Conservation (phyloP, 2,888 invertebrate genomes). For the Alcis repandata region DNA sequence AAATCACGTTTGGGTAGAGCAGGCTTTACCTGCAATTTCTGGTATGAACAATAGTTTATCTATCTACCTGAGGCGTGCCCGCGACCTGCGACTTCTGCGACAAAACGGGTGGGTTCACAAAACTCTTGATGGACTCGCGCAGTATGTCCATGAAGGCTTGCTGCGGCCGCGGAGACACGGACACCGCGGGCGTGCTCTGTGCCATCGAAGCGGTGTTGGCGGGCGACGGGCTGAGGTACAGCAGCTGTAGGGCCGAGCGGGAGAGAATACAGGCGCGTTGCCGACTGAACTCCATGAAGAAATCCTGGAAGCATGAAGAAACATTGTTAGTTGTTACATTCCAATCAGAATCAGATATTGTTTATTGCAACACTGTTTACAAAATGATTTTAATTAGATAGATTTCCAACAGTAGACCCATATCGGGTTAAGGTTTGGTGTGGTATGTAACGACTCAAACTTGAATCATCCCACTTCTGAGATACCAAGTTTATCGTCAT, state of each 20-base stretch:
- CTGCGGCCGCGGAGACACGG: constrained; percentile 63
- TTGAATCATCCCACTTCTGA: no score
- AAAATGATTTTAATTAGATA: no score
- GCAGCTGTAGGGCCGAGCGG: constrained; percentile 94
- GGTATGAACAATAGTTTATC: neutral
- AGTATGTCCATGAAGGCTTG: constrained; percentile 92
- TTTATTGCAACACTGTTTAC: no score
- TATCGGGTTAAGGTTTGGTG: no score
- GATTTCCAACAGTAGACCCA: no score
- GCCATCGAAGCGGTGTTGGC: constrained; percentile 71
- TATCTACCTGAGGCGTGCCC: constrained; percentile 89
- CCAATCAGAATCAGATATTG: no score
- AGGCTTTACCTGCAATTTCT: no score
- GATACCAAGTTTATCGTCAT: no score
- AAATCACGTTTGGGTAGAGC: no score
- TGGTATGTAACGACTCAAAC: no score
- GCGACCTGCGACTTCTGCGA: constrained; percentile 90
- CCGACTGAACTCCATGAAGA: constrained; percentile 97
- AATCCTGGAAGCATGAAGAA: constrained; percentile 88
- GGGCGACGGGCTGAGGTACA: constrained; percentile 88
- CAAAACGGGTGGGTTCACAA: constrained; percentile 96
- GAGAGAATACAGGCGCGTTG: constrained; percentile 96
- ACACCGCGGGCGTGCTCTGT: constrained; percentile 63
- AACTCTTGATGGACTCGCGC: constrained; percentile 93
- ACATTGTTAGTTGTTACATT: neutral